These are phyloP conservation scores for Salvator merianae DNA, from an alignment of 2,113 vertebrate genomes.

Conservation along the genomic window DNA sequence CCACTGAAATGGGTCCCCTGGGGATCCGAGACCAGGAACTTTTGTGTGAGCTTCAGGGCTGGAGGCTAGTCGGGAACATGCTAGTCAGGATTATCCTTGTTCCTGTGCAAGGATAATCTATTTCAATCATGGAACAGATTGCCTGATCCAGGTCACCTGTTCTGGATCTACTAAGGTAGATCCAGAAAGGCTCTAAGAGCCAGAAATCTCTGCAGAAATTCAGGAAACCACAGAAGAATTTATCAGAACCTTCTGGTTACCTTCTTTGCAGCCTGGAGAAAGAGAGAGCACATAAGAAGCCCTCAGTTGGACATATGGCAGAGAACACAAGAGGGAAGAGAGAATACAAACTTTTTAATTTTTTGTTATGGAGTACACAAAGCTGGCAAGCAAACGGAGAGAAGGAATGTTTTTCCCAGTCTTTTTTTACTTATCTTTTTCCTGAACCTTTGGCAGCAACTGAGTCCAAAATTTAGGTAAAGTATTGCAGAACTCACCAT, in stretches of 20 bases:
- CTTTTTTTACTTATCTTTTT: too few species aligned
- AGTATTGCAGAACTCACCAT: neutral
- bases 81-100: neutral
- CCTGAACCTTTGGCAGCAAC: neutral
- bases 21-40: too few species aligned
- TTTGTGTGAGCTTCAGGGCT: too few species aligned
- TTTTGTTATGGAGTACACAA: neutral
- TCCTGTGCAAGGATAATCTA: neutral
- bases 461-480: too few species aligned
- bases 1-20: too few species aligned
- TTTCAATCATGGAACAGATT: too few species aligned
- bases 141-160: too few species aligned
- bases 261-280: too few species aligned
- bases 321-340: neutral
- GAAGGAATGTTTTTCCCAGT: neutral
- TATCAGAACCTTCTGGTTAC: too few species aligned
- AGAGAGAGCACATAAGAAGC: neutral
- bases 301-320: neutral
- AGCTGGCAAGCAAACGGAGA: neutral
- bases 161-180: too few species aligned
- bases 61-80: too few species aligned
- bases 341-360: neutral
- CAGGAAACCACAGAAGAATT: neutral
- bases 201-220: neutral
- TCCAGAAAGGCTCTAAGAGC: too few species aligned